Percentiles rank a stretch among this genome's conserved stretches.
phyloP scores from a whole-genome alignment of 2,797 vertebrate species.

The Acrocephalus scirpaceus region DNA sequence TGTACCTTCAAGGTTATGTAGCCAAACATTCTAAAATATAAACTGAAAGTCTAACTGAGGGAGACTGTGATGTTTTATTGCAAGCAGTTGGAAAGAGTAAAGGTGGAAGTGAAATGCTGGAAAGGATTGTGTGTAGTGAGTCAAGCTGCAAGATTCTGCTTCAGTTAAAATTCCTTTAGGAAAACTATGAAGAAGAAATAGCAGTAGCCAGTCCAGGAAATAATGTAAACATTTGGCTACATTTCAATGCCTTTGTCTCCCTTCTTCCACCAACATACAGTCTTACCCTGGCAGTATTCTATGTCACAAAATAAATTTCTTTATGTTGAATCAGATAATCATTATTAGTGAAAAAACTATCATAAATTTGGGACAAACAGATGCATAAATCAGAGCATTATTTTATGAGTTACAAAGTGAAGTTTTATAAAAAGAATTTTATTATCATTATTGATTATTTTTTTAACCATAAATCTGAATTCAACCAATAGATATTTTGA shows the following conservation, averaged over 20 bases:
- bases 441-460: slow-evolving; percentile 21
- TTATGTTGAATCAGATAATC: neutral
- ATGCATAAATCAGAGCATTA: neutral
- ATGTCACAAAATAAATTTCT: neutral
- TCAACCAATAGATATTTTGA: neutral
- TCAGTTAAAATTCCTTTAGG: neutral
- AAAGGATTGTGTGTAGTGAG: neutral
- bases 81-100: neutral
- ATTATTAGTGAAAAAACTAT: neutral
- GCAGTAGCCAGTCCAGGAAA: neutral
- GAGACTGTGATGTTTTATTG: neutral
- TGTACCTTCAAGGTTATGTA: neutral
- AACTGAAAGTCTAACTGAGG: neutral
- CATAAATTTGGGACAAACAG: neutral
- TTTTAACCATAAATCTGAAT: neutral
- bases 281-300: neutral
- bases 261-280: neutral
- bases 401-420: neutral
- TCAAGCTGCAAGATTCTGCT: neutral
- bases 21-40: neutral
- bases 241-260: slow-evolving; percentile 5
- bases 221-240: neutral
- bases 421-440: neutral
- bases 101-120: neutral
- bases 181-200: neutral